phyloP scores from a whole-genome alignment of 2,888 invertebrate species.

The Drosophila kambysellisi region DNA sequence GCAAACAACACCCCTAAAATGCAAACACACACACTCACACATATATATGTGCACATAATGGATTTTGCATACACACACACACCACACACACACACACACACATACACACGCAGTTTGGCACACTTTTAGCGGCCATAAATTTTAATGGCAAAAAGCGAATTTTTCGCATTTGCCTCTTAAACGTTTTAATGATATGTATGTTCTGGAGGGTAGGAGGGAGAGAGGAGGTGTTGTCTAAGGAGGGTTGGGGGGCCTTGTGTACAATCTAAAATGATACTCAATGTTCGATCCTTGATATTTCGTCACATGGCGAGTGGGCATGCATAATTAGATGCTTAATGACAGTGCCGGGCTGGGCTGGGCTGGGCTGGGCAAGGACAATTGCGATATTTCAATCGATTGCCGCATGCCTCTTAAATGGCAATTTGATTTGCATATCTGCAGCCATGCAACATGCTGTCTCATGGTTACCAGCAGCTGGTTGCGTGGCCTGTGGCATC shows the following conservation, averaged over 20 bases:
- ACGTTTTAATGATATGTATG: constrained; percentile 28
- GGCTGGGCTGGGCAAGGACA: constrained; percentile 54
- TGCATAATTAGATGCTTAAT: constrained; percentile 76
- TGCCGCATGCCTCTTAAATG: constrained; percentile 42
- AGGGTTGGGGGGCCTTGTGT: neutral
- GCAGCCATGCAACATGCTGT: constrained; percentile 10
- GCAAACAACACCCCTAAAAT: constrained; percentile 25
- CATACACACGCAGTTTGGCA: constrained; percentile 35
- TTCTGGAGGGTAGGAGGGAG: neutral
- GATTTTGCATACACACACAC: constrained; percentile 42
- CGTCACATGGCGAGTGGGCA: constrained; percentile 74
- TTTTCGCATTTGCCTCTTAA: constrained; percentile 61
- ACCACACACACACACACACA: constrained; percentile 16
- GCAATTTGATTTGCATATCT: constrained; percentile 62
- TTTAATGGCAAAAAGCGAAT: constrained; percentile 74
- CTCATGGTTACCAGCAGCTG: constrained; percentile 1
- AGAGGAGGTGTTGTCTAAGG: neutral
- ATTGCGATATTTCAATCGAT: constrained; percentile 63
- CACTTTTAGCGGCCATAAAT: constrained; percentile 66
- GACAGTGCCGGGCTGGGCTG: constrained; percentile 29
- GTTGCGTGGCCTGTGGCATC: constrained; percentile 3
- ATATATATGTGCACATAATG: constrained; percentile 14
- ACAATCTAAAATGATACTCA: constrained; percentile 21
- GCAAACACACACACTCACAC: constrained; percentile 37
- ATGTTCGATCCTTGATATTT: constrained; percentile 47